phyloP scores from a whole-genome alignment of 2,797 vertebrate genomes.

The Crypturellus tataupa region DNA sequence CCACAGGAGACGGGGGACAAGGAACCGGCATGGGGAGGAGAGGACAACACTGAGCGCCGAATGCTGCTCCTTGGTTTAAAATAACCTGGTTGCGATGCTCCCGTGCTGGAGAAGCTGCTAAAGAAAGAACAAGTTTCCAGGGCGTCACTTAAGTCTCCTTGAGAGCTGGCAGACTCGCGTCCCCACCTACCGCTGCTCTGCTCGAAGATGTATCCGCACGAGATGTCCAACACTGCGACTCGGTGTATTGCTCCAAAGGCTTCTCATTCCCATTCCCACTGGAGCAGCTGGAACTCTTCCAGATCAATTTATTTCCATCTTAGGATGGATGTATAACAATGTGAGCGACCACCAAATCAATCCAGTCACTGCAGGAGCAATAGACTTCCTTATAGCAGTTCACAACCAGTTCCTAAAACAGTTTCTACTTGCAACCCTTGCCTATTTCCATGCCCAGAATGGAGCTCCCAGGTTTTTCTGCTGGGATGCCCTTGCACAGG shows the following conservation, averaged over 20 bases:
- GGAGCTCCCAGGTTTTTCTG: not conserved
- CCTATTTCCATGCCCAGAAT: not conserved
- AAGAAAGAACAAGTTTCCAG: conserved; percentile 15
- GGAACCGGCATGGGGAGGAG: not conserved
- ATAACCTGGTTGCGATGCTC: not conserved
- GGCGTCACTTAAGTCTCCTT: conserved; percentile 57
- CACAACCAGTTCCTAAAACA: not conserved
- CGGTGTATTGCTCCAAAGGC: not conserved
- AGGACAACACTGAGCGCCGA: not conserved
- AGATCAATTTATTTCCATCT: not conserved
- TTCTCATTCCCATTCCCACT: not conserved
- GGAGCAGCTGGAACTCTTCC: not conserved
- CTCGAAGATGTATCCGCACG: not conserved
- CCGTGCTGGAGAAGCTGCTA: not conserved
- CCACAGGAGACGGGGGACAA: not conserved
- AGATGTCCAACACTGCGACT: conserved; percentile 10
- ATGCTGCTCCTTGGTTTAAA: not conserved
- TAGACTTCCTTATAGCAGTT: not conserved
- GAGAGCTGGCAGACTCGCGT: not conserved
- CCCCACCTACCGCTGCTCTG: conserved; percentile 53
- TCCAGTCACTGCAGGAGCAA: not conserved
- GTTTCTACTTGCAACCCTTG: not conserved
- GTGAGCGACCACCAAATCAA: not conserved
- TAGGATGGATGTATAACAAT: not conserved
- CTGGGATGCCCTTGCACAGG: not conserved